phyloP scores from a whole-genome alignment of 2,797 vertebrate species.

The Rhinogobio ventralis region DNA sequence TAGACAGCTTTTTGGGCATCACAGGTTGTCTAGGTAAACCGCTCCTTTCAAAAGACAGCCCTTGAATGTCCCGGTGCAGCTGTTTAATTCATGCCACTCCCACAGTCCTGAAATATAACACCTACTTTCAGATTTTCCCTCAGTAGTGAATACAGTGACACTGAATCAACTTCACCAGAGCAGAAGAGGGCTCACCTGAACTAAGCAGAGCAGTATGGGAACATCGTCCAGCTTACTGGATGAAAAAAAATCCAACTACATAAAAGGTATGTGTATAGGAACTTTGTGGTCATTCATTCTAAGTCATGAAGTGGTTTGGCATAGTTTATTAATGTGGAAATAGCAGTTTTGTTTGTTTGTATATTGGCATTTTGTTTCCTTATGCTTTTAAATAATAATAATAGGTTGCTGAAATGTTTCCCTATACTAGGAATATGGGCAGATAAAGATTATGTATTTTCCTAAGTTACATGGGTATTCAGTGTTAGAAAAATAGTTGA shows the following conservation, averaged over 20 bases:
- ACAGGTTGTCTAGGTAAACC: neutral
- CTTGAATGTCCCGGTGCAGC: neutral
- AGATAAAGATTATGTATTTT: neutral
- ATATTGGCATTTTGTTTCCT: neutral
- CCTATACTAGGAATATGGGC: neutral
- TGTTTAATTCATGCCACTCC: conserved; percentile 23
- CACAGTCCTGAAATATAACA: conserved; percentile 35
- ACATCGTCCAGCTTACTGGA: conserved; percentile 84
- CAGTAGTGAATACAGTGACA: conserved; percentile 53
- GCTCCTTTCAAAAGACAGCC: neutral
- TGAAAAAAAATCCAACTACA: conserved; percentile 80
- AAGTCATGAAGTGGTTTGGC: neutral
- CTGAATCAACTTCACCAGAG: conserved; percentile 30
- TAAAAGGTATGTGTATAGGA: conserved; percentile 79
- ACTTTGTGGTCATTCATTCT: no score
- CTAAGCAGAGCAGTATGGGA: conserved; percentile 78
- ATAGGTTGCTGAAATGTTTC: neutral
- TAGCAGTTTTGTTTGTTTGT: neutral
- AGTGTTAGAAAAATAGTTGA: neutral
- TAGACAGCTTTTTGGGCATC: neutral
- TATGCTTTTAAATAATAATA: neutral
- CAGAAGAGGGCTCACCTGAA: conserved; percentile 12
- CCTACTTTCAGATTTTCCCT: conserved; percentile 28
- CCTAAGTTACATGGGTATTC: neutral
- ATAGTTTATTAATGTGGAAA: neutral